phyloP scores from a whole-genome alignment of 2,113 vertebrate genomes.

The Strix uralensis region DNA sequence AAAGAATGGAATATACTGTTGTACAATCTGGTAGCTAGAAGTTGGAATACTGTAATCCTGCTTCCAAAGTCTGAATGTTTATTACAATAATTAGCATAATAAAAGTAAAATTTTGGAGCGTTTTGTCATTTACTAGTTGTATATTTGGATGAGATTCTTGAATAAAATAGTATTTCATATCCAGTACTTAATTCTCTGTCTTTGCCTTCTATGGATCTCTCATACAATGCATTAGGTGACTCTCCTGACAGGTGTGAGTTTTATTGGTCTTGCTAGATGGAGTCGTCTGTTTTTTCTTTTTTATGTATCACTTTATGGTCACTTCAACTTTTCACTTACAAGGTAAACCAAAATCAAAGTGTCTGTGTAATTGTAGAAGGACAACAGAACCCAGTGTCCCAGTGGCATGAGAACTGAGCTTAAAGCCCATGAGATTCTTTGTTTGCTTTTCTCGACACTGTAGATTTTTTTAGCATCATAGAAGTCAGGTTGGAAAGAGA shows the following conservation, averaged over 20 bases:
- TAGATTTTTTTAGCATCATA: background rate
- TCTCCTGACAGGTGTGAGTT: background rate
- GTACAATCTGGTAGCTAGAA: background rate
- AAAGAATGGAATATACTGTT: background rate
- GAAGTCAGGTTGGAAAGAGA: background rate
- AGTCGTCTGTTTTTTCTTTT: background rate
- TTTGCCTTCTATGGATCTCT: background rate
- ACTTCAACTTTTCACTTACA: background rate
- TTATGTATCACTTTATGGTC: background rate
- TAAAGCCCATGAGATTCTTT: background rate
- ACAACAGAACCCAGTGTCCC: background rate
- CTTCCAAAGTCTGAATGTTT: background rate
- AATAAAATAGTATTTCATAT: background rate
- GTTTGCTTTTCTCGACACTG: background rate
- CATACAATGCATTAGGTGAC: background rate
- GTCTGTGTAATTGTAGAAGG: background rate
- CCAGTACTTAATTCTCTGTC: background rate
- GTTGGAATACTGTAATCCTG: background rate
- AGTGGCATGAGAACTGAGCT: background rate
- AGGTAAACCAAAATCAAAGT: background rate
- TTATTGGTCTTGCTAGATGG: background rate
- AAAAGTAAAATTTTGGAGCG: background rate
- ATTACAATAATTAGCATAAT: background rate
- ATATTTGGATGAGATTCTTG: background rate
- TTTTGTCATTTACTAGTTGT: background rate